Evolutionary conservation across 2,888 invertebrate species (phyloP).

Genomic region (Chironomus tentans): DNA sequence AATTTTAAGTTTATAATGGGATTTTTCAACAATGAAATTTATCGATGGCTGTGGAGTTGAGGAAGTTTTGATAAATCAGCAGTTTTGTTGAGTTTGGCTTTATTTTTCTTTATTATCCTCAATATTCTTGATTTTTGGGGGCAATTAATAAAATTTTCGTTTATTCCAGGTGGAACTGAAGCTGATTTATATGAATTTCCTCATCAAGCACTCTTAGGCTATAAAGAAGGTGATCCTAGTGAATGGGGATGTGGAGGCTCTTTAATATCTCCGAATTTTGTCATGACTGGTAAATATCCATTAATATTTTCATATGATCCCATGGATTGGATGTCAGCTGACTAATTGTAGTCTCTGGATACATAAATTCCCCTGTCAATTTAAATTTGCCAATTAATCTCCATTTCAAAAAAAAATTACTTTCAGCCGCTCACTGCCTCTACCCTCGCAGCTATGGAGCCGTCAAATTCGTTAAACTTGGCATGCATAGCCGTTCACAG

Average conservation of each 20-base stretch:
- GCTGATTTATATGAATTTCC: not conserved
- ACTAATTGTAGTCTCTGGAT: too few relatives aligned
- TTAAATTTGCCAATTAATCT: not conserved
- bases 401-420: not conserved
- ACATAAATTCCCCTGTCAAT: too few relatives aligned
- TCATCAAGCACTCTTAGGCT: not conserved
- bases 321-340: too few relatives aligned
- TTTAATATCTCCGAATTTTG: not conserved
- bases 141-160: not conserved
- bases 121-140: too few relatives aligned
- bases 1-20: too few relatives aligned
- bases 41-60: too few relatives aligned
- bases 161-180: not conserved
- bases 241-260: not conserved
- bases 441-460: not conserved
- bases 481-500: constrained; percentile 30
- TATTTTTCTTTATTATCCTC: too few relatives aligned
- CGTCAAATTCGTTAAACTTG: constrained; percentile 29
- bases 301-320: too few relatives aligned
- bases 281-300: not conserved
- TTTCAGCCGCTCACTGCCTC: not conserved
- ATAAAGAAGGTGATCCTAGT: not conserved
- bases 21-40: too few relatives aligned
- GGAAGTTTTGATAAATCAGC: too few relatives aligned
- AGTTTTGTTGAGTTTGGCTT: not conserved